Evolutionary conservation across 2,797 vertebrate species (phyloP).

Genomic region (Alauda arvensis): DNA sequence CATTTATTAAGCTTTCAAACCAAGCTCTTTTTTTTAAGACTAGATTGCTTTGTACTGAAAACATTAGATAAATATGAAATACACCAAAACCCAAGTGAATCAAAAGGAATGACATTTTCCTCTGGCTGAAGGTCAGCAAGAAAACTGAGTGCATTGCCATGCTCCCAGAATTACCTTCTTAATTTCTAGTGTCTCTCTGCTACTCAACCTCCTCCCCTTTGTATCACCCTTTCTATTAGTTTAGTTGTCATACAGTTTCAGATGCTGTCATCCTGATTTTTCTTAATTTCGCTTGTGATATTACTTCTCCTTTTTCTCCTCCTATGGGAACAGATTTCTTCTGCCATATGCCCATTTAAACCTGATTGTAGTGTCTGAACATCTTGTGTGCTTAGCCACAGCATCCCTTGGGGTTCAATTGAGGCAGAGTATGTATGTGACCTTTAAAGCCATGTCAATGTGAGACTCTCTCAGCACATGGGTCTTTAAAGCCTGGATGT

Average conservation of each 20-base stretch:
- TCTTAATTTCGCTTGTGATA: constrained; percentile 47
- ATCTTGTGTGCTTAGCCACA: constrained; percentile 55
- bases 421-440: constrained; percentile 30
- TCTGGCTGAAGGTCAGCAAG: background rate
- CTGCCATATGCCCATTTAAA: constrained; percentile 61
- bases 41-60: background rate
- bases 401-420: constrained; percentile 29
- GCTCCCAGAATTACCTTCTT: background rate
- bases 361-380: constrained; percentile 58
- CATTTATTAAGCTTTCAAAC: background rate
- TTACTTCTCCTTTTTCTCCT: constrained; percentile 44
- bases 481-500: constrained; percentile 27
- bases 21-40: background rate
- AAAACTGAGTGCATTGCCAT: background rate
- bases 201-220: background rate
- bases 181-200: background rate
- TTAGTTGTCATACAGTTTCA: too few relatives aligned
- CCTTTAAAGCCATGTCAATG: constrained; percentile 50
- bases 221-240: constrained; percentile 22
- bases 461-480: constrained; percentile 30
- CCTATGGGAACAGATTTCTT: constrained; percentile 58
- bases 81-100: background rate
- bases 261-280: constrained; percentile 48
- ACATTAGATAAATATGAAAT: background rate
- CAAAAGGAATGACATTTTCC: background rate